Base-by-base conservation (phyloP, 2,797 vertebrate species). In the Lepidocolaptes lacrymiger region DNA sequence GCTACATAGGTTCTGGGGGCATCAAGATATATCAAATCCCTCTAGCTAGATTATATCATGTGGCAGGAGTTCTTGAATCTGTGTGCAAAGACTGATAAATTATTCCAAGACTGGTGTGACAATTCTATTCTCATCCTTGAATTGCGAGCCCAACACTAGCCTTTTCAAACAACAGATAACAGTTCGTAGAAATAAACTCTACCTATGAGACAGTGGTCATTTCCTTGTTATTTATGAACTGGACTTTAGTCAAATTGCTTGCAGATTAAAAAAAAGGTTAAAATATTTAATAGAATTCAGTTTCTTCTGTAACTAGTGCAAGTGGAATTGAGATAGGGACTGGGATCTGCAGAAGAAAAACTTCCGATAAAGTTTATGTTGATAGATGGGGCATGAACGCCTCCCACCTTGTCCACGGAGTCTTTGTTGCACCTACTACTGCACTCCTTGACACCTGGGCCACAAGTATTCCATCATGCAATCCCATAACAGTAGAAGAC, bases 371-470 rank as follows among this genome's bases (percentile, higher is more conserved):
- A 81, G 4, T 64, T 93, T 48, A 6, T 74, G 8, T 37, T 84
- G 69, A 72, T 56, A 68, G 43, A 48, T 13, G 52, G 63, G 39
- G 13, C 72, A n/a, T 8, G 17, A 91, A 74, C 14, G 26, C 10
- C 6, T 28, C 56, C 63, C 37, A 49, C 8, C 26, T 77, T 0
- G 3, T 24, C 24, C 62, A 22, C 0, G 0, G 26, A 76, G 36
- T 41, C 46, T 5, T 62, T 82, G 26, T 66, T 66, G 37, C 39
- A 59, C 30, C 49, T 83, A 9, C 37, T 75, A 2, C 12, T 64
- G 22, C 6, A 3, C 5, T 90, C 20, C 32, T 39, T 34, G 39
- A 22, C 37, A 68, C 30, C 39, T 27, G 43, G 20, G 24, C 23
- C 41, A 36, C 12, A 39, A 37, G 1, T 44, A 21, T 64, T 84